A percentile compares a stretch with the other conserved stretches of the same genome.
These are phyloP conservation scores for Eutrigla gurnardus DNA, from an alignment of 2,797 vertebrate species.

Conservation along the genomic window DNA sequence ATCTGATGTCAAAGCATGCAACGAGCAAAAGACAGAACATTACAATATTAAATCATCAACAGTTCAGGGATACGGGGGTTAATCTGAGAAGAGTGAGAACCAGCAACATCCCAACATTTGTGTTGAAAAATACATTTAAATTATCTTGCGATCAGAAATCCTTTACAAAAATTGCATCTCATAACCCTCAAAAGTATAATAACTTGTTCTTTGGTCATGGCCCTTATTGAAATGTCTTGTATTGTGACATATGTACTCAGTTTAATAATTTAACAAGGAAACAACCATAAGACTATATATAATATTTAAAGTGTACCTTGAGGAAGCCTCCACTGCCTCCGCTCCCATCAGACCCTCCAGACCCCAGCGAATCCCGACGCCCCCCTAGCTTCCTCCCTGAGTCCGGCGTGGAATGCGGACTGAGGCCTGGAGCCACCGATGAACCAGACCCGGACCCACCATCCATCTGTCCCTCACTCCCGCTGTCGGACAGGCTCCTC, in stretches of 20 bases:
- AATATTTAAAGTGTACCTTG: conserved; percentile 76
- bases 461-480: conserved; percentile 77
- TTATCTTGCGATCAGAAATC: too few relatives aligned
- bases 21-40: neutral
- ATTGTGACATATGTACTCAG: too few relatives aligned
- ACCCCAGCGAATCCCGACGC: conserved; percentile 76
- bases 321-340: conserved; percentile 79
- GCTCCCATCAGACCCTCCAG: conserved; percentile 81
- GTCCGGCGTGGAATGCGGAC: conserved; percentile 78
- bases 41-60: too few relatives aligned
- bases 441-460: conserved; percentile 52
- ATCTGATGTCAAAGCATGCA: conserved; percentile 65
- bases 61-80: too few relatives aligned
- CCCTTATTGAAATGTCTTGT: too few relatives aligned
- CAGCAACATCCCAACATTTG: too few relatives aligned
- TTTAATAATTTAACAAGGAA: neutral
- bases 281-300: neutral
- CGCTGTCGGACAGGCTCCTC: conserved; percentile 80
- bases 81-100: too few relatives aligned
- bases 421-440: conserved; percentile 57
- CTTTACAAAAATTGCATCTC: too few relatives aligned
- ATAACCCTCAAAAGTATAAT: too few relatives aligned
- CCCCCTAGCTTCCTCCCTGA: conserved; percentile 72
- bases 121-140: too few relatives aligned
- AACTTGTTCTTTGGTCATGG: too few relatives aligned